phyloP scores from a whole-genome alignment of 2,113 vertebrate genomes.

The Oncorhynchus kisutch region DNA sequence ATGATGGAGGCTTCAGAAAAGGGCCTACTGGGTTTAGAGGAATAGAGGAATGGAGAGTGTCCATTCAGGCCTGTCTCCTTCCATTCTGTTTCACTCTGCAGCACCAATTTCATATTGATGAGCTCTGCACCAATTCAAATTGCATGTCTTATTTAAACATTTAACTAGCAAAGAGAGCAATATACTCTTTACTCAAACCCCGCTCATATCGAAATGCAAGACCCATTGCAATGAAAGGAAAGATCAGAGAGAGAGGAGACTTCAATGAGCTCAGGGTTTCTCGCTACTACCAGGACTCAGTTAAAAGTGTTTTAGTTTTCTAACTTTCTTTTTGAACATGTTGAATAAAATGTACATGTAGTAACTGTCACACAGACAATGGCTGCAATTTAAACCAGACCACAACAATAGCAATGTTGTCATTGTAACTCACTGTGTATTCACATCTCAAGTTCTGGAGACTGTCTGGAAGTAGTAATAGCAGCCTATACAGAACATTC shows the following conservation, averaged over 20 bases:
- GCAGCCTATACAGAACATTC: no score
- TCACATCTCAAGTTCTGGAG: no score
- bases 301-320: conserved; percentile 23
- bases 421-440: no score
- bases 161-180: conserved; percentile 73
- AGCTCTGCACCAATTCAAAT: conserved; percentile 75
- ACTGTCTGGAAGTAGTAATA: no score
- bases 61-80: conserved; percentile 58
- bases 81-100: conserved; percentile 60
- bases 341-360: no score
- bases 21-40: conserved; percentile 46
- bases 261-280: conserved; percentile 57
- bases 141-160: conserved; percentile 77
- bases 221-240: conserved; percentile 47
- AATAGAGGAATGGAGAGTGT: conserved; percentile 56
- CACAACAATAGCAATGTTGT: not conserved
- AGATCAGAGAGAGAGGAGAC: conserved; percentile 60
- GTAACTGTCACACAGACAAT: no score
- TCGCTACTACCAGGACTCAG: conserved; percentile 21
- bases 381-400: no score
- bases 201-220: conserved; percentile 63
- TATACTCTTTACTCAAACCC: conserved; percentile 76
- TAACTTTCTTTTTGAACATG: conserved; percentile 1
- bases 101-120: conserved; percentile 80
- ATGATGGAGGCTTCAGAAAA: conserved; percentile 44